phyloP scores from a whole-genome alignment of 2,797 vertebrate genomes.

The Sphaeramia orbicularis region DNA sequence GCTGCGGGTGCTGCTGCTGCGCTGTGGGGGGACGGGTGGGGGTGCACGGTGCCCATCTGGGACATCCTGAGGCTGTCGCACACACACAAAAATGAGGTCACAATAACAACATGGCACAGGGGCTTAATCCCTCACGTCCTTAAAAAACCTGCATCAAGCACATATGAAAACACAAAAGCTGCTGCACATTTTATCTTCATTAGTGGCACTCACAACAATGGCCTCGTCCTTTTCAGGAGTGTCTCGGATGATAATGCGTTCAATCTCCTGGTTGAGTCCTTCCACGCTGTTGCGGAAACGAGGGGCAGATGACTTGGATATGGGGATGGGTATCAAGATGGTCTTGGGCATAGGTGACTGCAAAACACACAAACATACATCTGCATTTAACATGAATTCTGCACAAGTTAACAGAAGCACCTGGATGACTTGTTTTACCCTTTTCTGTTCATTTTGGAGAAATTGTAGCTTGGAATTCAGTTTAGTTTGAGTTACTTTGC shows the following conservation, averaged over 20 bases:
- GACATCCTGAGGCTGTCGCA: conserved; percentile 92
- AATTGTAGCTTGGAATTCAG: no score
- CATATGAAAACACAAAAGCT: no score
- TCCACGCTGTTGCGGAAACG: conserved; percentile 98
- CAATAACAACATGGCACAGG: conserved; percentile 29
- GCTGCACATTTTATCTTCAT: no score
- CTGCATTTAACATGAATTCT: not conserved
- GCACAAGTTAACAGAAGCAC: no score
- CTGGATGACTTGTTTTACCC: no score
- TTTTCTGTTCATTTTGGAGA: no score
- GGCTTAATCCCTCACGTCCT: conserved; percentile 22
- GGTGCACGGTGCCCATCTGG: conserved; percentile 95
- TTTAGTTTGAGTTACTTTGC: no score
- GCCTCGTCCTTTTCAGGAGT: conserved; percentile 95
- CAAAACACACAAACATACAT: conserved; percentile 13
- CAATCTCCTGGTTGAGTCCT: conserved; percentile 98
- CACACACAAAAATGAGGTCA: conserved; percentile 50
- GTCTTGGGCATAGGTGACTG: conserved; percentile 96
- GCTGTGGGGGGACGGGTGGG: conserved; percentile 86
- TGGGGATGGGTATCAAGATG: conserved; percentile 94
- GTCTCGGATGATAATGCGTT: conserved; percentile 97
- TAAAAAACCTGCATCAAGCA: not conserved
- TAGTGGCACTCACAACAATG: conserved; percentile 89
- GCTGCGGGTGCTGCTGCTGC: conserved; percentile 97
- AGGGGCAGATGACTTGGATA: conserved; percentile 91